Percentiles rank a stretch among this genome's conserved stretches.
Conservation (phyloP, 2,888 invertebrate genomes). For the Drosophila putrida region DNA sequence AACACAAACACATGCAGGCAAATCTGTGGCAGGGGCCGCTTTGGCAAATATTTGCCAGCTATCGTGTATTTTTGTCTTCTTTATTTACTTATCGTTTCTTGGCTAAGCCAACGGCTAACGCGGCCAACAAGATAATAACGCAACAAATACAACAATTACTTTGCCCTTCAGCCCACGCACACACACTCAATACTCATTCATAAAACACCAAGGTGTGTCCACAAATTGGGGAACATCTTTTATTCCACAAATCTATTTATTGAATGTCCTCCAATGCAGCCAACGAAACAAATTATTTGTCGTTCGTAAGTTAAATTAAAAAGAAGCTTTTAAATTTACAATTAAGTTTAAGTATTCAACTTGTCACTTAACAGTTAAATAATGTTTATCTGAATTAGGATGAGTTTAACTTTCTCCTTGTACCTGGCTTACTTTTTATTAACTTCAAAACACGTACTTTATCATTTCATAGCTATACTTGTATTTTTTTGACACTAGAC, state of each 20-base stretch:
- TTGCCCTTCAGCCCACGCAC: conserved; percentile 45
- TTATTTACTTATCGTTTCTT: conserved; percentile 15
- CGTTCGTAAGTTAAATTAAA: too few relatives aligned
- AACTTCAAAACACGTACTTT: background rate
- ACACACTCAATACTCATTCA: conserved; percentile 52
- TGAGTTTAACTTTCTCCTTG: background rate
- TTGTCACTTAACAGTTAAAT: too few relatives aligned
- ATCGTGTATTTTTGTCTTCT: conserved; percentile 23
- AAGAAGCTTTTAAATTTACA: too few relatives aligned
- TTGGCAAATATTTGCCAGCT: conserved; percentile 45
- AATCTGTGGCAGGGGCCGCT: conserved; percentile 31
- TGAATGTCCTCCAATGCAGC: too few relatives aligned
- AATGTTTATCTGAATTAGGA: background rate
- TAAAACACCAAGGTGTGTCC: conserved; percentile 43
- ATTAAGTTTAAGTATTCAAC: too few relatives aligned
- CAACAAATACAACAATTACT: background rate
- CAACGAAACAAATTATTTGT: too few relatives aligned
- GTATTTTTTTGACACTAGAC: conserved; percentile 28
- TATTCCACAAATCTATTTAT: too few relatives aligned
- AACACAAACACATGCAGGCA: conserved; percentile 2
- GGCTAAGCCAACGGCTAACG: conserved; percentile 23
- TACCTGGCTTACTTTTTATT: background rate
- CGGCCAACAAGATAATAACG: conserved; percentile 35
- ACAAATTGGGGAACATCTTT: conserved; percentile 20
- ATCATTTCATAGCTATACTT: background rate